phyloP scores from a whole-genome alignment of 2,888 invertebrate genomes.

The Chironomus riparius region DNA sequence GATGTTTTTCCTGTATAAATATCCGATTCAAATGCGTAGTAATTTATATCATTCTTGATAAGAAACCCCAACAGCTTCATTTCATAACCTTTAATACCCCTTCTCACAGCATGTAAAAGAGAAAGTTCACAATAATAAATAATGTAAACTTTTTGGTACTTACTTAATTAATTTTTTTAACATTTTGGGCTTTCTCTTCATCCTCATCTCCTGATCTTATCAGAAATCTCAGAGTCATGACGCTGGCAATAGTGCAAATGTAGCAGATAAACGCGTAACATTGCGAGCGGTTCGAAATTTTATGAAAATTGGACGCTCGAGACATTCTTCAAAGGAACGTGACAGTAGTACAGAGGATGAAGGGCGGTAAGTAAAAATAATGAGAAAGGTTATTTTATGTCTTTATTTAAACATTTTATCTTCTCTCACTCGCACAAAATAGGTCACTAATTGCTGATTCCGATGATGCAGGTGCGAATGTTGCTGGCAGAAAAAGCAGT shows the following conservation, averaged over 20 bases:
- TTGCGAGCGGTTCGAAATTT: slow-evolving; percentile 36
- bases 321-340: slow-evolving; percentile 31
- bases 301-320: slow-evolving; percentile 35
- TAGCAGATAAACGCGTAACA: slow-evolving; percentile 35
- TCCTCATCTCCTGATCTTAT: too few relatives aligned
- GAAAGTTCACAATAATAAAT: neutral
- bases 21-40: too few relatives aligned
- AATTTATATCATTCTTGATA: too few relatives aligned
- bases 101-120: neutral
- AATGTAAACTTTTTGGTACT: neutral
- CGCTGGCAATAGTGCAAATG: neutral
- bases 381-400: neutral
- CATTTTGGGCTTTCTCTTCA: neutral
- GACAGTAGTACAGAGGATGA: slow-evolving; percentile 39
- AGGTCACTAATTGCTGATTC: slow-evolving; percentile 34
- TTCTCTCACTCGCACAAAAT: neutral
- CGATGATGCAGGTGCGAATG: slow-evolving; percentile 31
- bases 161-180: neutral
- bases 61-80: too few relatives aligned
- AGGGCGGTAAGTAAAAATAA: slow-evolving; percentile 32
- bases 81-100: too few relatives aligned
- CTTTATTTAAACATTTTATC: neutral
- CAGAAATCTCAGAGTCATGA: slow-evolving; percentile 22
- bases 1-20: too few relatives aligned
- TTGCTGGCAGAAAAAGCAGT: slow-evolving; percentile 32